Conservation (phyloP, 2,888 invertebrate species). For the Melanotus villosus region DNA sequence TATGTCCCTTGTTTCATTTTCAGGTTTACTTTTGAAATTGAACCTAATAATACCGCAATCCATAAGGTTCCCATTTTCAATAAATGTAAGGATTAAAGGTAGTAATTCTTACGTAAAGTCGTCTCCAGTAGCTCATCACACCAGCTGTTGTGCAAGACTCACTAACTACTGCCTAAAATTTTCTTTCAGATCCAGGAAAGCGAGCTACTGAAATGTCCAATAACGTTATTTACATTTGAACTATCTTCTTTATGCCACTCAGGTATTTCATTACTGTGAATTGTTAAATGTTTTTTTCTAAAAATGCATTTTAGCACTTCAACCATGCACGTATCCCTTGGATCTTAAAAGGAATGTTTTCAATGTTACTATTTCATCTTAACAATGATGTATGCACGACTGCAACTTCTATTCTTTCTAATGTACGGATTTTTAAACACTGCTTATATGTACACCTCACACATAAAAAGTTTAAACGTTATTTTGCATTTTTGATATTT, state of each 20-base stretch:
- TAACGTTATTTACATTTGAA: conserved; percentile 29
- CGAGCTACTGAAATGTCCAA: conserved; percentile 29
- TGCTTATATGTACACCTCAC: background rate
- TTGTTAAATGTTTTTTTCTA: conserved; percentile 22
- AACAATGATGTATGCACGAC: conserved; percentile 8
- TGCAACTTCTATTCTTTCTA: background rate
- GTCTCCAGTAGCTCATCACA: no score
- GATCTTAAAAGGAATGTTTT: conserved; percentile 8
- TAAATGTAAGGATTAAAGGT: no score
- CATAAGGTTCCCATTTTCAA: no score
- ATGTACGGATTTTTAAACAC: background rate
- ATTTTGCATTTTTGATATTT: no score
- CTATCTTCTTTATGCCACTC: conserved; percentile 41
- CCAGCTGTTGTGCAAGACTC: no score
- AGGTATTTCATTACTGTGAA: conserved; percentile 41
- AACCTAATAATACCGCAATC: no score
- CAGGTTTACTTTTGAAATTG: no score
- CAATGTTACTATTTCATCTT: background rate
- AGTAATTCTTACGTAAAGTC: no score
- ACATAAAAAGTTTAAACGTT: no score
- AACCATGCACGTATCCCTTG: conserved; percentile 13
- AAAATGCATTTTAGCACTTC: no score
- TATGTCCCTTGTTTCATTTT: no score
- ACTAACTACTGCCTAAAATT: conserved; percentile 14
- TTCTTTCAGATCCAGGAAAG: conserved; percentile 34